Base-by-base conservation (phyloP, 1,140 invertebrate species). In the Penaeus chinensis region DNA sequence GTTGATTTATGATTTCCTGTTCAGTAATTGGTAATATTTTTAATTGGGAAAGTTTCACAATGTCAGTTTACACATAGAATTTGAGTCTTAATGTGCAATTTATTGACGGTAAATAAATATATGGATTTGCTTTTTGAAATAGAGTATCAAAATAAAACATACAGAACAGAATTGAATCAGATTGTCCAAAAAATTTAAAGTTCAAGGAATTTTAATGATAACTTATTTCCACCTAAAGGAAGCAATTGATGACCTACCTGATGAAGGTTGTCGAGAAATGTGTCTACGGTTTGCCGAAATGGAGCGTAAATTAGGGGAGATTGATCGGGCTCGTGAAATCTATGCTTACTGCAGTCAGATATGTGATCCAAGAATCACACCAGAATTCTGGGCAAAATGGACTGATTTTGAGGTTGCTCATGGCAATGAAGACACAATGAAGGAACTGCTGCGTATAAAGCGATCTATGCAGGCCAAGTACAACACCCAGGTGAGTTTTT, bases 361-460 rank as follows among this genome's bases (percentile, higher is more conserved):
- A 91, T 99, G 98, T 93, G 99, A 99, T 94, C 99, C 99, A 11
- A 95, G 98, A 91, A 95, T 96, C 3, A 97, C 98, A 16, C 94
- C 95, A 10, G 95, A 96, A 62, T 99, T 99, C 92, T 99, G 99
- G 99, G 96, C 98, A 92, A 96, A 96, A 13, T 99, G 99, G 99
- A 99, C 99, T 93, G 98, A 99, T 91, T 99, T 99, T 94, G 99
- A 99, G 94, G 97, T 99, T 63, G 95, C 96, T 77, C 98, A 99
- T 93, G 99, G 99, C n/a, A 99, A 99, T 93, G 98, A 99, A 93
- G 99, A 99, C 91, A 99, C 99, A 0, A 98, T 99, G 95, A 94
- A 98, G 79, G 99, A 99, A 94, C 99, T 99, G 98, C 93, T 99
- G 89, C 94, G 99, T 91, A 99, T 99, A 81, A 99, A 99, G 92